Evolutionary conservation across 2,888 invertebrate species (phyloP).

Genomic region (Lymantria monacha): DNA sequence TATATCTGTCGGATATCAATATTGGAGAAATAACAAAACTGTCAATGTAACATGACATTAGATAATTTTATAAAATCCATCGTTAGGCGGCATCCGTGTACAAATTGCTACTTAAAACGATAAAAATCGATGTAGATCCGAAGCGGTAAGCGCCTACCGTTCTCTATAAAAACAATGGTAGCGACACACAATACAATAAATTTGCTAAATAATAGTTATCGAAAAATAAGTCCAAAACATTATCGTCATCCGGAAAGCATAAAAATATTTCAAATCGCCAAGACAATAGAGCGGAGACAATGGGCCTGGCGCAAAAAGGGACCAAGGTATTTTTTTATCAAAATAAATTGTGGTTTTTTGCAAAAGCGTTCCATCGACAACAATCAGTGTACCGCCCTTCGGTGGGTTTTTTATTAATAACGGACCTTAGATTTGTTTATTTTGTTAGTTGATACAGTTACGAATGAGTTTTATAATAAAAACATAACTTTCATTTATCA

Average conservation of each 20-base stretch:
- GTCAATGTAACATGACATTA: slow-evolving; percentile 50
- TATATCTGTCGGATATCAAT: slow-evolving; percentile 44
- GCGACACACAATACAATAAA: slow-evolving; percentile 61
- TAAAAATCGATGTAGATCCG: slow-evolving; percentile 41
- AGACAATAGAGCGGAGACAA: slow-evolving; percentile 78
- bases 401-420: slow-evolving; percentile 64
- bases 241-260: slow-evolving; percentile 78
- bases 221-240: slow-evolving; percentile 76
- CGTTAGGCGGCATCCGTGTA: slow-evolving; percentile 53
- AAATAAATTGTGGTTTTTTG: slow-evolving; percentile 69
- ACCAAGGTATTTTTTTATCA: slow-evolving; percentile 51
- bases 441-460: slow-evolving; percentile 61
- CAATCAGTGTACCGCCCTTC: slow-evolving; percentile 70
- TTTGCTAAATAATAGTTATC: slow-evolving; percentile 79
- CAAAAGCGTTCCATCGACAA: slow-evolving; percentile 64
- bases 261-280: slow-evolving; percentile 78
- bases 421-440: slow-evolving; percentile 72
- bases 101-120: slow-evolving; percentile 59
- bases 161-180: slow-evolving; percentile 45
- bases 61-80: slow-evolving; percentile 40
- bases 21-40: slow-evolving; percentile 43
- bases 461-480: slow-evolving; percentile 54
- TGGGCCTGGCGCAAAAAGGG: slow-evolving; percentile 73
- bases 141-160: slow-evolving; percentile 25
- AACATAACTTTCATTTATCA: slow-evolving; percentile 28